Base-by-base conservation (phyloP, 1,140 invertebrate species). In the Bicyclus anynana region DNA sequence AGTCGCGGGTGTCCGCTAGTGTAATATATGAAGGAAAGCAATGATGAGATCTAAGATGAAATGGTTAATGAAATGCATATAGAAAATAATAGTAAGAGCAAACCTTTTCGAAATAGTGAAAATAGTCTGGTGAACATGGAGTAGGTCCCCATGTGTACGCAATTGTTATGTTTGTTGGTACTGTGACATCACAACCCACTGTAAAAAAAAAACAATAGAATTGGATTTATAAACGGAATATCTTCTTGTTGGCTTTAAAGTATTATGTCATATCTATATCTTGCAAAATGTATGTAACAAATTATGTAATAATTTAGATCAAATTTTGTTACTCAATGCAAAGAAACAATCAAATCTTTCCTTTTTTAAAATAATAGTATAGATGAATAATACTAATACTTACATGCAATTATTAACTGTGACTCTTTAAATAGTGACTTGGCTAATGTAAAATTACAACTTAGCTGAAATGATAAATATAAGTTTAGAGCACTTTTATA, bases 341-440 rank as follows among this genome's bases (percentile, higher is more conserved):
- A n/a, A n/a, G n/a, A n/a, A n/a, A n/a, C n/a, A n/a, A n/a, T n/a
- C n/a, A n/a, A n/a, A n/a, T n/a, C n/a, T n/a, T n/a, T n/a, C n/a
- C n/a, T n/a, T n/a, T n/a, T n/a, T n/a, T n/a, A n/a, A n/a, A n/a
- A n/a, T n/a, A n/a, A n/a, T n/a, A n/a, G n/a, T n/a, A n/a, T 35
- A 13, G 13, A 40, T 17, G 6, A 40, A 17, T 40, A 40, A 16
- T 35, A 44, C 33, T 20, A 21, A 59, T 74, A 82, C 84, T 87
- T 66, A 87, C 84, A 72, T 65, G 73, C 72, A 62, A 84, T 67
- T 55, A 74, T 74, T 33, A 87, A 54, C 69, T 79, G 78, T 20
- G 84, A 77, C 59, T 78, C 73, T 57, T 83, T 78, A 72, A 83
- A 87, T 55, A 87, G 63, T 62, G 84, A 87, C 59, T 84, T 87